Evolutionary conservation across 1,140 invertebrate species (phyloP), one percentile per base, ranked within the genome.

Genomic region (Pseudobourletiella spinata): DNA sequence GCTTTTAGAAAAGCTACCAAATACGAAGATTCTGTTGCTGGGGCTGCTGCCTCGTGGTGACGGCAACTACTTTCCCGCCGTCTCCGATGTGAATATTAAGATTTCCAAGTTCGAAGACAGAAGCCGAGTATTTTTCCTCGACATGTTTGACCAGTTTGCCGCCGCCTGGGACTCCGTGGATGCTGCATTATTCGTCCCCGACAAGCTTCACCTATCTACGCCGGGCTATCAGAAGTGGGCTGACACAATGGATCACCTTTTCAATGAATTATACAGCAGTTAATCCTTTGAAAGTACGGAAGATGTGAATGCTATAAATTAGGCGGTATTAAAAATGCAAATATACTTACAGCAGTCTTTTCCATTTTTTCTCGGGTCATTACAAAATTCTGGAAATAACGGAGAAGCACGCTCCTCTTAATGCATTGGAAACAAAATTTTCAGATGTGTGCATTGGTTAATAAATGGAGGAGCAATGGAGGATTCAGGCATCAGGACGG

Each of bases 1-100:
- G 24, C 4, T 63, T 15, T 24, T 32, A 25, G 20, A 11, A 18
- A 35, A 11, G 1, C 8, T 63, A 20, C 61, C 61, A 16, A 58
- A 50, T 24, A 39, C 61, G 4, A 57, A 59, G 54, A 54, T 63
- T 32, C 46, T 63, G 26, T 18, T 63, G 26, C 25, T 63, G 18
- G 56, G 56, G 4, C 14, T 63, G n/a, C 48, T 63, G 11, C 61
- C 61, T 1, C 1, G 52, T 20, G 20, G 20, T 1, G 35, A 22
- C 1, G 54, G 15, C 14, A 39, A 2, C 2, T 20, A 32, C n/a
- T 63, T 28, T 35, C 18, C 16, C 14, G 30, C 16, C 22, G 39
- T 63, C 18, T 28, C 28, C 2, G 54, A 56, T 2, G 50, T 63
- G 25, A 63, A 63, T 22, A 35, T 57, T n/a, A 35, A 42, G 3